Evolutionary conservation across 2,113 vertebrate species (phyloP), one percentile per base, ranked within the genome.

Genomic region (Perca fluviatilis): DNA sequence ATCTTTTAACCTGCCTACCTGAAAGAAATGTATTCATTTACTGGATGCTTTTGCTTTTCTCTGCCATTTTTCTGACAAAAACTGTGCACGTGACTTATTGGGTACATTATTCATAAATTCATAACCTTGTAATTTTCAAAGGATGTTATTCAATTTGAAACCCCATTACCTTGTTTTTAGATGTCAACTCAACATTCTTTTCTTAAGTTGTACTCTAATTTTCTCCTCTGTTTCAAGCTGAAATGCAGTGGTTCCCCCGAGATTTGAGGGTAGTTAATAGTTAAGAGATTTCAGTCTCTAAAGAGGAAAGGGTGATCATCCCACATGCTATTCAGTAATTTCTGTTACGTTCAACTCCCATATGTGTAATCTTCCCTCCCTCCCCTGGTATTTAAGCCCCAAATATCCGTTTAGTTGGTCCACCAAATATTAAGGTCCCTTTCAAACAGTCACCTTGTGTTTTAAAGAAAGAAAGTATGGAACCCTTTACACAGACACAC

Each of bases 71-170:
- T 50, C 18, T 72, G 23, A 68, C 16, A 53, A 36, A 27, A 43
- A 49, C n/a, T 51, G 18, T 69, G 62, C 46, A 61, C 64, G 64
- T 65, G 19, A 64, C 6, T 57, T 50, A 21, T 33, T 11, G 18
- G 14, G 49, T 68, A 15, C 15, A 47, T 40, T 49, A 16, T 58
- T 65, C 3, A 56, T 40, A 66, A 50, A 40, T 51, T 30, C 18
- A 74, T 56, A 46, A 43, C 70, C 40, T 79, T 68, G 49, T 36
- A 10, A 54, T 68, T 65, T 74, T 49, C 11, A 73, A 66, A 36
- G 33, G 18, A 30, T 70, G 13, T 27, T 57, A 68, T 85, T 61
- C 43, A 85, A 10, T 66, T 60, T 53, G 5, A 80, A 85, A 25
- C 4, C 6, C 6, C 3, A 40, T 58, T 36, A 49, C 40, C 8